Conservation (phyloP, 2,797 vertebrate genomes). For the Ispidina lecontei region DNA sequence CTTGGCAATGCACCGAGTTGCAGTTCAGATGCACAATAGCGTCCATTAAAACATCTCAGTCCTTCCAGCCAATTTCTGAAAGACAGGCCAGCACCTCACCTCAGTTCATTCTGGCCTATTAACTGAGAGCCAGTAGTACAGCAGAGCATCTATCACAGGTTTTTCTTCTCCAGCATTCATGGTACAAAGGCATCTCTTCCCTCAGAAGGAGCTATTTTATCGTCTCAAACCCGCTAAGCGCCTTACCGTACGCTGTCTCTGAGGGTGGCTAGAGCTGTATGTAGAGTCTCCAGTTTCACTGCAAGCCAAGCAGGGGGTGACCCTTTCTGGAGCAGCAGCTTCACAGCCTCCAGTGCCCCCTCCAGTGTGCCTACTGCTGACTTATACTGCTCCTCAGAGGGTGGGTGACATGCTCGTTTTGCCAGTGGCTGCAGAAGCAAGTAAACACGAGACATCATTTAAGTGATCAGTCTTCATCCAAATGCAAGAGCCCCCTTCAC, state of each 20-base stretch:
- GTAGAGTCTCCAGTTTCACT: conserved; percentile 81
- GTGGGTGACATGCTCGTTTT: conserved; percentile 83
- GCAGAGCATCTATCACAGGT: not conserved
- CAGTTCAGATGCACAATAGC: not conserved
- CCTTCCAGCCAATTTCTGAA: not conserved
- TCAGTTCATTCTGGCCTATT: not conserved
- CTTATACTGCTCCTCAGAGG: conserved; percentile 83
- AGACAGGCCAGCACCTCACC: not conserved
- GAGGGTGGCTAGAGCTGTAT: conserved; percentile 58
- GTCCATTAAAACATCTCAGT: not conserved
- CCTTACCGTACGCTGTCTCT: not conserved
- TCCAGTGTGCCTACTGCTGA: conserved; percentile 81
- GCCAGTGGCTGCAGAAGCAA: conserved; percentile 80
- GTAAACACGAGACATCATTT: not conserved
- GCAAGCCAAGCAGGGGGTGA: conserved; percentile 84
- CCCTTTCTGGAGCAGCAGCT: conserved; percentile 69
- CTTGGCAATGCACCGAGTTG: not conserved
- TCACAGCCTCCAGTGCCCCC: conserved; percentile 82
- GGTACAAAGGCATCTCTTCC: not conserved
- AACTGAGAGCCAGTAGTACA: not conserved
- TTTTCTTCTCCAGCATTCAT: not conserved
- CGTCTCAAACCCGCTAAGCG: not conserved
- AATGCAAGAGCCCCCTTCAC: not conserved
- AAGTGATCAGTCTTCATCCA: not conserved
- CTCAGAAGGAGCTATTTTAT: not conserved